These are phyloP conservation scores for Oophaga pumilio DNA, from an alignment of 2,113 vertebrate species.

Conservation along the genomic window DNA sequence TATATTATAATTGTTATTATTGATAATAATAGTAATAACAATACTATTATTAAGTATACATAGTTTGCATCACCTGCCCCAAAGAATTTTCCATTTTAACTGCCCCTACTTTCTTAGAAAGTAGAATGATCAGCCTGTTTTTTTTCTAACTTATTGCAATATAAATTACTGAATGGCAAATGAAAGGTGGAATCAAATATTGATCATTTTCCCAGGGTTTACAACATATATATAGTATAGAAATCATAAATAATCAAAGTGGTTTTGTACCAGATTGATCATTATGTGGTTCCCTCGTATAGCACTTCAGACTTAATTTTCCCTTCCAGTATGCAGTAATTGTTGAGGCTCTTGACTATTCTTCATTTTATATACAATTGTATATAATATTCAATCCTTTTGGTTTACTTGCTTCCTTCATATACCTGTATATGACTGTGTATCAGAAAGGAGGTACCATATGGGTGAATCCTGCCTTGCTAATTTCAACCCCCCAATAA, in stretches of 20 bases:
- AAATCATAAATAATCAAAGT: neutral
- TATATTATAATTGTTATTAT: too few species aligned
- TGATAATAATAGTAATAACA: too few species aligned
- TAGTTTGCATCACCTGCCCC: too few species aligned
- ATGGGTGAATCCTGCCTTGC: neutral
- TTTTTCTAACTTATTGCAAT: neutral
- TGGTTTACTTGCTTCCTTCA: too few species aligned
- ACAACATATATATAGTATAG: neutral
- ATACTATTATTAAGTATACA: too few species aligned
- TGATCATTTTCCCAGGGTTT: neutral
- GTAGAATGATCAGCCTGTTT: neutral
- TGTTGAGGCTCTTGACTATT: neutral
- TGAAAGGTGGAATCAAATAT: neutral
- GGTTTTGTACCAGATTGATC: neutral
- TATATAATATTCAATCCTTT: neutral
- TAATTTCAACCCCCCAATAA: neutral
- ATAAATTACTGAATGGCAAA: neutral
- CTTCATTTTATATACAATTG: neutral
- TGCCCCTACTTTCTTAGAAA: too few species aligned
- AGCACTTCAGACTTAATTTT: too few species aligned
- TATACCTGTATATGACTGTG: neutral
- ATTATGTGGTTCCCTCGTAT: neutral
- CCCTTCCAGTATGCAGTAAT: neutral
- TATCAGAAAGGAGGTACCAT: neutral
- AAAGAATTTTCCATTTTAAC: too few species aligned